phyloP scores from a whole-genome alignment of 2,797 vertebrate genomes.

The Trachurus trachurus region DNA sequence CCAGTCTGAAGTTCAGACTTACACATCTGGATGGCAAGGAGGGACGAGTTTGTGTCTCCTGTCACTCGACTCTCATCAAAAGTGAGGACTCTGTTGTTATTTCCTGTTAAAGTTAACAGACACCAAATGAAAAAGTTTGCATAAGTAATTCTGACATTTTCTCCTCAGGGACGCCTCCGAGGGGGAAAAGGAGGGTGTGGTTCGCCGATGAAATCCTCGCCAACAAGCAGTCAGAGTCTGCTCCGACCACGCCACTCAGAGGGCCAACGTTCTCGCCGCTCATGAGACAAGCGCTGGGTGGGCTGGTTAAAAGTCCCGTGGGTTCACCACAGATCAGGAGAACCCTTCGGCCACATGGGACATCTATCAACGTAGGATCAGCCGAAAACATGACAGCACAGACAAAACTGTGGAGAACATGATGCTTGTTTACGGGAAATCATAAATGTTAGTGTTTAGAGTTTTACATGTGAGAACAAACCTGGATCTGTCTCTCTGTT shows the following conservation, averaged over 20 bases:
- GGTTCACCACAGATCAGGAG: slow-evolving; percentile 88
- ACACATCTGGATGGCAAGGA: slow-evolving; percentile 97
- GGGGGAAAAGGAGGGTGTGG: slow-evolving; percentile 97
- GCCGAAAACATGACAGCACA: not conserved
- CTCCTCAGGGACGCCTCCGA: slow-evolving; percentile 86
- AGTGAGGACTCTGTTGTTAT: slow-evolving; percentile 83
- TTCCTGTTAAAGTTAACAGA: not conserved
- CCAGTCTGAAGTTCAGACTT: slow-evolving; percentile 94
- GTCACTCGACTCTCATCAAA: slow-evolving; percentile 95
- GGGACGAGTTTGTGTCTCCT: slow-evolving; percentile 96
- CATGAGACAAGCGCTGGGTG: slow-evolving; percentile 71
- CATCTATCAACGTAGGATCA: slow-evolving; percentile 62
- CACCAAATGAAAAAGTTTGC: not conserved
- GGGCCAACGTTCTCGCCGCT: slow-evolving; percentile 88
- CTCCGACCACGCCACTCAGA: slow-evolving; percentile 91
- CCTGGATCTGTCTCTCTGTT: not conserved
- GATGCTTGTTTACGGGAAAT: not conserved
- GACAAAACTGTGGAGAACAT: not conserved
- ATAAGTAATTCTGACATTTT: not conserved
- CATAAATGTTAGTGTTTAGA: not conserved
- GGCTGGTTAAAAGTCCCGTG: slow-evolving; percentile 73
- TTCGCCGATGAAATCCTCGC: slow-evolving; percentile 96
- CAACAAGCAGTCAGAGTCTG: slow-evolving; percentile 93
- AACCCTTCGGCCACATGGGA: slow-evolving; percentile 53
- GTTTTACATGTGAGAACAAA: not conserved